phyloP scores from a whole-genome alignment of 2,888 invertebrate genomes.

The Oscheius onirici region DNA sequence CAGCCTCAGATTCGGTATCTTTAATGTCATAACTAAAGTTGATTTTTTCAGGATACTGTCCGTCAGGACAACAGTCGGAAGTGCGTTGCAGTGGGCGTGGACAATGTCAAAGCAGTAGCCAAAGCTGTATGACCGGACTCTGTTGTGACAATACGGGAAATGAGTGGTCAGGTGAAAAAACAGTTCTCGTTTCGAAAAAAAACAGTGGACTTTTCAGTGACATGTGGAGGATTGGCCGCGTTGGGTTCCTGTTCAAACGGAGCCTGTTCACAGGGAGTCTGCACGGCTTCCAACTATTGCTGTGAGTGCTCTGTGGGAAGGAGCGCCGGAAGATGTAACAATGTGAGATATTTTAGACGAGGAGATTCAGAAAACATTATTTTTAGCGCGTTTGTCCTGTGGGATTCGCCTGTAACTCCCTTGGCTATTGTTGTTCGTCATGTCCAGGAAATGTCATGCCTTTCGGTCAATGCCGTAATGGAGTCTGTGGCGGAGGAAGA shows the following conservation, averaged over 20 bases:
- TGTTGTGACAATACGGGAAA: constrained; percentile 64
- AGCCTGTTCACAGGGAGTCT: constrained; percentile 51
- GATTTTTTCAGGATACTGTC: constrained; percentile 56
- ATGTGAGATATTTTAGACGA: constrained; percentile 42
- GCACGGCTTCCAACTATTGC: constrained; percentile 67
- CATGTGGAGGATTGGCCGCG: constrained; percentile 65
- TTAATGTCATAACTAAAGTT: background rate
- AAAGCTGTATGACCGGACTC: constrained; percentile 66
- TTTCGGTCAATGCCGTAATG: constrained; percentile 58
- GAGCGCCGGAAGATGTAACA: constrained; percentile 61
- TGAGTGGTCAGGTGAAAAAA: constrained; percentile 58
- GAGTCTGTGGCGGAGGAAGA: constrained; percentile 60
- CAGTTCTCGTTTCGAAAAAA: too few species aligned
- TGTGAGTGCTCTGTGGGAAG: constrained; percentile 68
- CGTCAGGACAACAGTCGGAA: constrained; percentile 62
- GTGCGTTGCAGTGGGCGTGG: constrained; percentile 61
- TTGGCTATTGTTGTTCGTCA: constrained; percentile 65
- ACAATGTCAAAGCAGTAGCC: constrained; percentile 58
- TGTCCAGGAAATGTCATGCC: constrained; percentile 64
- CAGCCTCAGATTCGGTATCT: constrained; percentile 36
- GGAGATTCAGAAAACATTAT: background rate
- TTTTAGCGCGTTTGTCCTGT: constrained; percentile 58
- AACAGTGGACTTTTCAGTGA: constrained; percentile 42
- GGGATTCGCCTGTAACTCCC: constrained; percentile 61
- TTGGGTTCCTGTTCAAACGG: constrained; percentile 54